Base-by-base conservation (phyloP, 64 coral and sea anemone species). In the Porites lutea region DNA sequence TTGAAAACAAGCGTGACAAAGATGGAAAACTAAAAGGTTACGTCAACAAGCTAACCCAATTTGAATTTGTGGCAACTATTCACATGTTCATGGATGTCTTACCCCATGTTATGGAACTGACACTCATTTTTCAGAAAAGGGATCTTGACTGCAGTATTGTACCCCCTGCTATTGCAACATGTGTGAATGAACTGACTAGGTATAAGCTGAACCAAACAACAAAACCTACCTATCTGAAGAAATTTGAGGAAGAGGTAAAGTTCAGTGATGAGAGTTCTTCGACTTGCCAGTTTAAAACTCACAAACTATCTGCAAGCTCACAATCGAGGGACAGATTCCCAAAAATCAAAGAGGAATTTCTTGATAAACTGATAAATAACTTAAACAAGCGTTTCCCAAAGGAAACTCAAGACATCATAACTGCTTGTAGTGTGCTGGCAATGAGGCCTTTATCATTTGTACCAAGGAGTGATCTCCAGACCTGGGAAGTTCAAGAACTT, bases 121-220 rank as follows among this genome's bases (percentile, higher is more conserved):
- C 88, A 79, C 77, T 90, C 19, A 90, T 90, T 27, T 90, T 79
- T 79, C 88, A 90, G 67, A 90, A 79, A 46, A 78, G 13, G 77
- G 51, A 79, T 50, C 77, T 55, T 79, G 50, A 79, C 21, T 79
- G 77, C 44, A n/a, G 44, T 3, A 12, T 48, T 79, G 44, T 19
- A 19, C 51, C 75, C 21, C 77, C 51, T 79, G 77, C 77, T 59
- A 79, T 55, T 11, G 49, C 77, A 72, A 72, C 70, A 72, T 72
- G 70, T 72, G 70, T 72, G 70, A 72, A 72, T 72, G 70, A 72
- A 72, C 70, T 44, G 70, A 72, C 70, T 46, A 72, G 70, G 70
- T 72, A 46, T 72, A 2, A 72, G 22, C 70, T 72, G 70, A 72
- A 72, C 22, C 67, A 70, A 70, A 70, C 8, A 72, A 37, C 49